Conservation (phyloP, 1,140 invertebrate species). For the Coptotermes formosanus region DNA sequence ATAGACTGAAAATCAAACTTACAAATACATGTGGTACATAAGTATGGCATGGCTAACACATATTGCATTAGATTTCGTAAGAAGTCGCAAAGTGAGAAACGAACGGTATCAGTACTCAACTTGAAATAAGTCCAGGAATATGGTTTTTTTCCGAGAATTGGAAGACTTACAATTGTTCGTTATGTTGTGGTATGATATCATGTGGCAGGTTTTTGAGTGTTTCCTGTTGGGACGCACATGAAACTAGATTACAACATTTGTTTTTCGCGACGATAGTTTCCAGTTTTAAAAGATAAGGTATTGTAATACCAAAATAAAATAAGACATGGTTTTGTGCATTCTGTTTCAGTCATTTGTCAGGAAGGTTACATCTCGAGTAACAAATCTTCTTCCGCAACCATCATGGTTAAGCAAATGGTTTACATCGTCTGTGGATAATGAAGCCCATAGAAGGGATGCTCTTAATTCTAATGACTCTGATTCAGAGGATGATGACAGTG, state of each 20-base stretch:
- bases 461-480: not conserved
- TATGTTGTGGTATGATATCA: not conserved
- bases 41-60: not conserved
- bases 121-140: not conserved
- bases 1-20: not conserved
- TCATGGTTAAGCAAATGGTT: conserved; percentile 37
- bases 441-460: not conserved
- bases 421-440: not conserved
- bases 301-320: not conserved
- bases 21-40: not conserved
- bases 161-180: not conserved
- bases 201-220: not conserved
- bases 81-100: not conserved
- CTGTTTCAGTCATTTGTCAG: conserved; percentile 50
- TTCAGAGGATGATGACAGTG: conserved; percentile 15
- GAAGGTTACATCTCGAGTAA: conserved; percentile 47
- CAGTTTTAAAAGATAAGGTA: too few species aligned
- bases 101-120: not conserved
- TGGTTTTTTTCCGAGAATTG: not conserved
- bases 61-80: not conserved
- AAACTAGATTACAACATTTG: too few species aligned
- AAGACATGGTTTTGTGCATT: conserved; percentile 24
- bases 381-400: conserved; percentile 36
- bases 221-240: too few species aligned
- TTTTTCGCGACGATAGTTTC: too few species aligned